Evolutionary conservation across 1,140 invertebrate species (phyloP), one percentile per base, ranked within the genome.

Genomic region (Nilaparvata lugens): DNA sequence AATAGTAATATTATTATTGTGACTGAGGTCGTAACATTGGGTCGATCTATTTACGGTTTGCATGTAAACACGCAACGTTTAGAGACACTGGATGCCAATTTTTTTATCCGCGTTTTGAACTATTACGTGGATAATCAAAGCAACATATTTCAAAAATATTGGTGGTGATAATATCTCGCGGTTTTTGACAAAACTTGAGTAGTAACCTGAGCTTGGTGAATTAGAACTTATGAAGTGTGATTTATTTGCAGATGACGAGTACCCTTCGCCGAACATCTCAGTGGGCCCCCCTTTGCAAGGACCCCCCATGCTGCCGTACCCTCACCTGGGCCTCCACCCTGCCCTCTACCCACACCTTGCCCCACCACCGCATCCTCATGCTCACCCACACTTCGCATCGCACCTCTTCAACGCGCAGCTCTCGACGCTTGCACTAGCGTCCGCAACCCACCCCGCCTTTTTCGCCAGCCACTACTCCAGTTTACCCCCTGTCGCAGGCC

Each of bases 261-360:
- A 87, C 63, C 88, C 89, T 2, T 83, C 87, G 48, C 88, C 89
- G 2, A 91, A 92, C 74, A 90, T 93, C 19, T 90, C 87, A 5
- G 84, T 93, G 5, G 91, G 91, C 9, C 89, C 89, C 18, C 90
- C 91, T 7, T 84, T 91, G 13, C 89, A 92, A 68, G 89, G 89
- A 9, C 88, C 88, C 11, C 81, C 83, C 40, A 77, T 93, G 55
- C 76, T 93, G 64, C 91, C 91, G 58, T 94, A 93, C 78, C 81
- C 93, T 14, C n/a, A 67, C 40, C 9, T 35, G 2, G 88, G 88
- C 1, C 75, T 93, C 52, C 93, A 93, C 74, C 86, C 88, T 5
- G 24, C 60, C 64, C 25, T 65, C 58, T 35, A 58, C 61, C n/a
- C 65, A 65, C 28, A 66, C 61, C 48, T 72, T 73, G 71, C 55